Evolutionary conservation across 2,797 vertebrate genomes (phyloP), one percentile per base, ranked within the genome.

Genomic region (Diplodus puntazzo): DNA sequence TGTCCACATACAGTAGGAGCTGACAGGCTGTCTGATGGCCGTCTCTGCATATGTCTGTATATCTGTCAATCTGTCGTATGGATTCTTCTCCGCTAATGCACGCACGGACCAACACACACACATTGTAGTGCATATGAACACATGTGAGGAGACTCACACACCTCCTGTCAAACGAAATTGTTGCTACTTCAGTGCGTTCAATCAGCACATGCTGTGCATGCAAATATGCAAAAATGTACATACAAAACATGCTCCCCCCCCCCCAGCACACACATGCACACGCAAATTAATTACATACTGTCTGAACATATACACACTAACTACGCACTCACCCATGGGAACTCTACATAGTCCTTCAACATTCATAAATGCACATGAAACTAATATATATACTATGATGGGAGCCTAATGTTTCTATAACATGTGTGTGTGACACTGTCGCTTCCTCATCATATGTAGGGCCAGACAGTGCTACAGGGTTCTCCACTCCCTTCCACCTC

Each of bases 41-140:
- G 14, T 81, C 67, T 14, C 23, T 68, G 75, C 87, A 81, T 81
- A 78, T 86, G 81, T 79, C 64, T 46, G 62, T 53, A 9, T 74
- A 72, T 82, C 69, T 72, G 68, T 83, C 69, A 71, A 65, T 85
- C 81, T 84, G 81, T 86, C 62, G 1, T 65, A 79, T 83, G 63
- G 45, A 86, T 70, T 81, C 54, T 66, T 72, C 63, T 48, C 52
- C 43, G 14, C 53, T 65, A 61, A 77, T 61, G 71, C 71, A 76
- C 73, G 77, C 10, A 73, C 18, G 39, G 3, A 53, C 49, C 39
- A n/a, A 23, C 30, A 49, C 52, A 52, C 61, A 34, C 18, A 77
- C 39, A 34, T 0, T 17, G n/a, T 25, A 9, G 4, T 11, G 17
- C 34, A 57, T 50, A 70, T 48, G 11, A 75, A 25, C 45, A 55